These are phyloP conservation scores for Contarinia nasturtii DNA, from an alignment of 1,140 invertebrate genomes.

Conservation along the genomic window DNA sequence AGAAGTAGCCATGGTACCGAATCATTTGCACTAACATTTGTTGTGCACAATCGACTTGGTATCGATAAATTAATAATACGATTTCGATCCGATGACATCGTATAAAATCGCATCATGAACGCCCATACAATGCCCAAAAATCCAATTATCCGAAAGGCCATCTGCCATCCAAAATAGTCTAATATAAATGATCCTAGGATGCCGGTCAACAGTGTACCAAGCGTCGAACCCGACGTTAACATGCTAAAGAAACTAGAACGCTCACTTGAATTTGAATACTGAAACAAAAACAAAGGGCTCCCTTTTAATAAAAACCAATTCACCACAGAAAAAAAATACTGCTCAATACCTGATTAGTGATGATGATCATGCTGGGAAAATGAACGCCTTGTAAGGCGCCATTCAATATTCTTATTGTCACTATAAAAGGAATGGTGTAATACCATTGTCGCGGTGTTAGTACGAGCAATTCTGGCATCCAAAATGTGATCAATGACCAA, in stretches of 20 bases:
- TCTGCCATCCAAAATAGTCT: conserved; percentile 44
- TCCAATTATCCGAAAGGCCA: conserved; percentile 48
- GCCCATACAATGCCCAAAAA: conserved; percentile 22
- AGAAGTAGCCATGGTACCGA: too few relatives aligned
- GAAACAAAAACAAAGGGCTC: too few relatives aligned
- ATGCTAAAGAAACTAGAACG: conserved; percentile 50
- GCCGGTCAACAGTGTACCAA: conserved; percentile 46
- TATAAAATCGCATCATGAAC: conserved; percentile 18
- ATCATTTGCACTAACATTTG: too few relatives aligned
- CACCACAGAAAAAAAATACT: too few relatives aligned
- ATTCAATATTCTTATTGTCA: conserved; percentile 38
- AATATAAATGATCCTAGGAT: conserved; percentile 47
- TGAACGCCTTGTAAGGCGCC: conserved; percentile 52
- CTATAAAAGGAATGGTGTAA: conserved; percentile 35
- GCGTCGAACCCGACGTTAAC: conserved; percentile 40
- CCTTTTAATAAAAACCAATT: too few relatives aligned
- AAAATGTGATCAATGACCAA: conserved; percentile 46
- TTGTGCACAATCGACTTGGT: too few relatives aligned
- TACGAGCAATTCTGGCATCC: conserved; percentile 43
- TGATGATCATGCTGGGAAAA: conserved; percentile 51
- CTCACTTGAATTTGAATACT: conserved; percentile 36
- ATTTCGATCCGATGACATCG: conserved; percentile 19
- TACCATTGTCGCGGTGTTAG: conserved; percentile 30
- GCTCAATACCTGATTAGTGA: conserved; percentile 42
- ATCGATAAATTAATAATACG: conserved; percentile 20